Base-by-base conservation (phyloP, 2,888 invertebrate species). In the Cheilosia vulpina region DNA sequence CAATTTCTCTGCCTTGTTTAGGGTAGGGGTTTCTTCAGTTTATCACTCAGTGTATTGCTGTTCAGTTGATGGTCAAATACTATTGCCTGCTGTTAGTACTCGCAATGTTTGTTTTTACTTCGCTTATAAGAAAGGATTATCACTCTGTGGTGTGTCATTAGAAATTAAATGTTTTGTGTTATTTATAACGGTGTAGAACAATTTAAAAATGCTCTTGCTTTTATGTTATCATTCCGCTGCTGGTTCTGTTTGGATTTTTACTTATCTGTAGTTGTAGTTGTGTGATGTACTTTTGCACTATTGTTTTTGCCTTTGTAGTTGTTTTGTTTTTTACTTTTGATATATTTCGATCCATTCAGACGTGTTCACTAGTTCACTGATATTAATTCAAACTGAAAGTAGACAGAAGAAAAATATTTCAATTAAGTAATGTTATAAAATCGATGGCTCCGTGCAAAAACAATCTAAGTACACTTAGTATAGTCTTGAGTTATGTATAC, bases 21-120 rank as follows among this genome's bases (percentile, higher is more conserved):
- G 38, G 38, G 13, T 38, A 38, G 38, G 38, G 75, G 80, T 53
- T 66, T 43, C 24, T 41, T 19, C 19, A 43, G 11, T 55, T 62
- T 65, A 38, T 50, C 71, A 60, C 69, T 72, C 77, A 58, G 55
- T 78, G 73, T 60, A 71, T 68, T 47, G 58, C 52, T 27, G 31
- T n/a, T 57, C 38, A 11, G 34, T 66, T 41, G 43, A 17, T 62
- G n/a, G 13, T 38, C 17, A 31, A 53, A 62, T 78, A 75, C 85
- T 87, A 75, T 62, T 62, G 27, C 41, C 27, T 60, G 68, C 83
- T 65, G 63, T 2, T 6, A 69, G 65, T 60, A 53, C 34, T 79
- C 75, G 83, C 65, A 75, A 63, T 31, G 21, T 87, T 88, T 88
- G 83, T 87, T 88, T 88, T 87, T 80, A 76, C 77, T 87, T 80